Evolutionary conservation across 2,113 vertebrate species (phyloP).

Genomic region (Thamnaconus septentrionalis): DNA sequence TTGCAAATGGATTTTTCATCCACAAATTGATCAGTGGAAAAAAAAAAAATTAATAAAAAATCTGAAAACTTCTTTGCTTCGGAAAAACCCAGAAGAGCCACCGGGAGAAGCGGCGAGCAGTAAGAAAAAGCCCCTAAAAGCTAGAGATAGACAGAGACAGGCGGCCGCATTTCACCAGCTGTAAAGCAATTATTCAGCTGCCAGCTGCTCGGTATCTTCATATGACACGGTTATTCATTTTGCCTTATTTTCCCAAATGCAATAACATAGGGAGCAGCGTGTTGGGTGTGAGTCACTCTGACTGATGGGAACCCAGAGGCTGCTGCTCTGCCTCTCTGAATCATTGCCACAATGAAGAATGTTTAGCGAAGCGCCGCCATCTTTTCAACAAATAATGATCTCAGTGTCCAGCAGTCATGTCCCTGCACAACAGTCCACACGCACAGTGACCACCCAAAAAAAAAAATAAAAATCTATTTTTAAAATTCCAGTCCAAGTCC

Average conservation of each 20-base stretch:
- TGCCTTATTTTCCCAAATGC: constrained; percentile 41
- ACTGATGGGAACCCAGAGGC: constrained; percentile 33
- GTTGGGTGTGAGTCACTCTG: constrained; percentile 39
- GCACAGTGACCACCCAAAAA: no score
- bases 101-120: constrained; percentile 1
- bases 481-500: no score
- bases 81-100: background rate
- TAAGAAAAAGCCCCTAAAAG: constrained; percentile 3
- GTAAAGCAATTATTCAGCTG: constrained; percentile 51
- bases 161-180: constrained; percentile 44
- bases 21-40: constrained; percentile 32
- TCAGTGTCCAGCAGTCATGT: no score
- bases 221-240: constrained; percentile 51
- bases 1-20: constrained; percentile 36
- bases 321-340: constrained; percentile 12
- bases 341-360: constrained; percentile 16
- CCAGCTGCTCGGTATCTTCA: constrained; percentile 41
- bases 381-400: constrained; percentile 11
- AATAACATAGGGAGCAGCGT: constrained; percentile 35
- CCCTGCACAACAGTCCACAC: no score
- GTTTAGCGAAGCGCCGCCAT: constrained; percentile 6
- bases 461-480: no score
- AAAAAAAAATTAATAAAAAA: constrained; percentile 8
- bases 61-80: background rate
- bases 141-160: constrained; percentile 13